These are phyloP conservation scores for Mesaphorura yosii DNA, from an alignment of 1,140 invertebrate genomes.

Conservation along the genomic window DNA sequence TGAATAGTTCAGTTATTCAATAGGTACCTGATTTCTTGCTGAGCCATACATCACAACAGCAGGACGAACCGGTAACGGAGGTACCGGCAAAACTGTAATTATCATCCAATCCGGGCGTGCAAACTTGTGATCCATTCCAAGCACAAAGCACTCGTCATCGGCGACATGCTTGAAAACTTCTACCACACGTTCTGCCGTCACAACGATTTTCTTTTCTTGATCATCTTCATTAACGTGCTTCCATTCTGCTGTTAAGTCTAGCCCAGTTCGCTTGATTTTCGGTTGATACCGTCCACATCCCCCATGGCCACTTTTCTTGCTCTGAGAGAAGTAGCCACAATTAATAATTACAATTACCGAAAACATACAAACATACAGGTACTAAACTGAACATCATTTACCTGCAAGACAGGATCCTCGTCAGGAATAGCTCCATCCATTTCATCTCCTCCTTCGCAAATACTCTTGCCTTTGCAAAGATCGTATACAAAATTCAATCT, in stretches of 20 bases:
- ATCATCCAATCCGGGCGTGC: conserved; percentile 99
- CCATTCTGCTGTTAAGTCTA: conserved; percentile 93
- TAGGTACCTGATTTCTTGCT: conserved; percentile 72
- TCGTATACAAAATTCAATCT: conserved; percentile 92
- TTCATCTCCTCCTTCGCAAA: conserved; percentile 97
- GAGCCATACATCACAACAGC: conserved; percentile 99
- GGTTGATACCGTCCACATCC: conserved; percentile 98
- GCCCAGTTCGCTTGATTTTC: conserved; percentile 68
- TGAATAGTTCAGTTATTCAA: background rate
- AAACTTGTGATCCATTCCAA: conserved; percentile 93
- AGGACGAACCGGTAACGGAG: conserved; percentile 79
- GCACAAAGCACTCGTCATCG: conserved; percentile 90
- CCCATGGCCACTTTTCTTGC: conserved; percentile 70
- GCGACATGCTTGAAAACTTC: conserved; percentile 23
- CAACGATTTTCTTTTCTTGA: conserved; percentile 84
- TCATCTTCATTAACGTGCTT: conserved; percentile 97
- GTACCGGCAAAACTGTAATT: conserved; percentile 90
- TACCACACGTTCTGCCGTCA: conserved; percentile 71
- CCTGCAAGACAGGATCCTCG: conserved; percentile 26
- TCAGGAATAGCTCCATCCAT: conserved; percentile 53
- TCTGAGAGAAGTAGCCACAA: conserved; percentile 33
- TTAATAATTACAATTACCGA: background rate
- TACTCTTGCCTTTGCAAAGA: conserved; percentile 93
- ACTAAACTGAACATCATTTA: background rate
- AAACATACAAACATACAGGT: background rate